Conservation (phyloP, 2,113 vertebrate genomes). For the Passer domesticus region DNA sequence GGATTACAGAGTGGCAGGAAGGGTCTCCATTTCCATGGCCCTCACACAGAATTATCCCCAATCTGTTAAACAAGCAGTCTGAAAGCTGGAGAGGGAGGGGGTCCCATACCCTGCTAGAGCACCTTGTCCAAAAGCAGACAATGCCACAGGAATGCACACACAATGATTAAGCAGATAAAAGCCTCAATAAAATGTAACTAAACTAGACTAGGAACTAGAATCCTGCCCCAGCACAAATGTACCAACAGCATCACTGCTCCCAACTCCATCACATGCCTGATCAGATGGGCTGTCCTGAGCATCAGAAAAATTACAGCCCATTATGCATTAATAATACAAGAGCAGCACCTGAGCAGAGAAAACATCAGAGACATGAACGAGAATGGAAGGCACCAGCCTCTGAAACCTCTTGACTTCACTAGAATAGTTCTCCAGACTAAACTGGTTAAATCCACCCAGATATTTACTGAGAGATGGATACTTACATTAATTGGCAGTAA, state of each 20-base stretch:
- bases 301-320: background rate
- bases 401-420: background rate
- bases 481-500: background rate
- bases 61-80: background rate
- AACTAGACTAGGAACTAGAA: background rate
- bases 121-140: background rate
- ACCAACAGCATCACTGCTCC: background rate
- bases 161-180: background rate
- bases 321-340: background rate
- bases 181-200: background rate
- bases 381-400: background rate
- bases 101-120: background rate
- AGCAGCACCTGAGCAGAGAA: background rate
- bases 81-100: background rate
- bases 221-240: background rate
- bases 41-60: background rate
- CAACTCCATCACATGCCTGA: background rate
- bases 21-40: background rate
- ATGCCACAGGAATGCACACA: background rate
- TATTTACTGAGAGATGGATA: background rate
- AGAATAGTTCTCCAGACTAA: background rate
- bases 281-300: background rate
- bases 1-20: background rate
- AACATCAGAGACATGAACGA: background rate
- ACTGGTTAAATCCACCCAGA: background rate